Conservation (phyloP, 2,797 vertebrate genomes). For the Crocodylus rhombifer region DNA sequence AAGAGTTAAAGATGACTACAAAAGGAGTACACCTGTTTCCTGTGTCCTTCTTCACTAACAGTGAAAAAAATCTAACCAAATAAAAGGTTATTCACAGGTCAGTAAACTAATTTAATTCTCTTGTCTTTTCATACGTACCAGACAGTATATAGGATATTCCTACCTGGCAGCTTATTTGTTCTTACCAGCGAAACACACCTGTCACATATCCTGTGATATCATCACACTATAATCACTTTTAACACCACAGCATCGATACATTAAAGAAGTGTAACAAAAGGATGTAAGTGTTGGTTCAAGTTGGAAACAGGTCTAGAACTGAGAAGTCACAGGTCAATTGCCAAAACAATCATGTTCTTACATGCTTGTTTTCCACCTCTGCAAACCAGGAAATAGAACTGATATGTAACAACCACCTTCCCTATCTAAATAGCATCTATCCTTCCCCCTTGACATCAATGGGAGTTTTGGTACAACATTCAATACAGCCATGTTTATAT, state of each 20-base stretch:
- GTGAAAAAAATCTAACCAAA: neutral
- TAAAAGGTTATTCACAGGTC: neutral
- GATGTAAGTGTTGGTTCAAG: neutral
- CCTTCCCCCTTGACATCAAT: neutral
- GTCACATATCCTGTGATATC: neutral
- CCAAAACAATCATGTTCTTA: neutral
- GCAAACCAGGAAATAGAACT: neutral
- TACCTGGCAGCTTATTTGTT: neutral
- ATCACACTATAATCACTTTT: neutral
- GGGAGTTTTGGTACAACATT: neutral
- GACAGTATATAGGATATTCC: neutral
- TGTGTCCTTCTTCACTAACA: neutral
- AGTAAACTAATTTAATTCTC: neutral
- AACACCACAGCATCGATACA: neutral
- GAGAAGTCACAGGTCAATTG: neutral
- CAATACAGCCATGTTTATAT: neutral
- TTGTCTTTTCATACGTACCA: neutral
- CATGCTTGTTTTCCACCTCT: neutral
- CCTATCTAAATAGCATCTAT: neutral
- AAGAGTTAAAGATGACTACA: neutral
- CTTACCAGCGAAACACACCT: neutral
- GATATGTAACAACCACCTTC: neutral
- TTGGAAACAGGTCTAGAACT: neutral
- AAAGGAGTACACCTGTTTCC: neutral
- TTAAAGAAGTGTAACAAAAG: neutral